Evolutionary conservation across 2,888 invertebrate species (phyloP).

Genomic region (Drosophila putrida): DNA sequence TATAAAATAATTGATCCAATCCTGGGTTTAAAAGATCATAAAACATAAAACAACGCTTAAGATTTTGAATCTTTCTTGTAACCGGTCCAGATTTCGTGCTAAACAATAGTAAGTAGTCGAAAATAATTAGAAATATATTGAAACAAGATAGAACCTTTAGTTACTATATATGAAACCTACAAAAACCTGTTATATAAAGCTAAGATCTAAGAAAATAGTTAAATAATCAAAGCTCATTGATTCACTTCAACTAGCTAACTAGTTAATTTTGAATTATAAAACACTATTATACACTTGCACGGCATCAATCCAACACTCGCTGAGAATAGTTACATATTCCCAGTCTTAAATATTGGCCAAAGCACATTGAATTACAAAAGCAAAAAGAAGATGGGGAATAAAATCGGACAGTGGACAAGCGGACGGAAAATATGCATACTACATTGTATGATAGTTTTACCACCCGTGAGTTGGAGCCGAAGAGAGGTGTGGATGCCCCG

Average conservation of each 20-base stretch:
- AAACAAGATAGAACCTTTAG: too few relatives aligned
- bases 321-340: conserved; percentile 32
- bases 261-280: conserved; percentile 33
- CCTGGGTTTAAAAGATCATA: too few relatives aligned
- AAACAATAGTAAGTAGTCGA: too few relatives aligned
- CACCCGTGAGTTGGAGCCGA: conserved; percentile 50
- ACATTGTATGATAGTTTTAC: conserved; percentile 32
- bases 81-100: too few relatives aligned
- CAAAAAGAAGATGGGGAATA: conserved; percentile 22
- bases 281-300: conserved; percentile 35
- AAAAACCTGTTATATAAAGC: too few relatives aligned
- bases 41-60: too few relatives aligned
- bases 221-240: neutral
- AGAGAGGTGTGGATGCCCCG: conserved; percentile 71
- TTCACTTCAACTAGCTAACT: conserved; percentile 38
- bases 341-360: conserved; percentile 51
- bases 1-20: too few relatives aligned
- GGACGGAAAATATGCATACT: conserved; percentile 55
- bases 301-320: conserved; percentile 12
- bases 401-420: conserved; percentile 31
- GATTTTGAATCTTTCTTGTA: too few relatives aligned
- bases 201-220: neutral
- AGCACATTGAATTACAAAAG: conserved; percentile 46
- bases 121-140: too few relatives aligned
- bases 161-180: too few relatives aligned